Conservation (phyloP, 2,113 vertebrate species). For the Larimichthys crocea region DNA sequence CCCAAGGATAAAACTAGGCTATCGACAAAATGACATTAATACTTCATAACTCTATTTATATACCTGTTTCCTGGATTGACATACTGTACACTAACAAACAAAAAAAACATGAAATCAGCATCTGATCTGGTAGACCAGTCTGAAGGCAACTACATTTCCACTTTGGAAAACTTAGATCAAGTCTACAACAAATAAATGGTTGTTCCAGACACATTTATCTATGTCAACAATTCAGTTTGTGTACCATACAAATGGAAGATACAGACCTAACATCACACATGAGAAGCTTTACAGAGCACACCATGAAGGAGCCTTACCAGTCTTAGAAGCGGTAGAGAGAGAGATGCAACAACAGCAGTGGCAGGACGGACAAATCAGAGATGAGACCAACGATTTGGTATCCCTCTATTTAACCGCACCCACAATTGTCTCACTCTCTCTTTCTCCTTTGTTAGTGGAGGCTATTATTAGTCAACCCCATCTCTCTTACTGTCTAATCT, state of each 20-base stretch:
- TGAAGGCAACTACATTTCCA: not conserved
- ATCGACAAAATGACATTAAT: not conserved
- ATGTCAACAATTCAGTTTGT: not conserved
- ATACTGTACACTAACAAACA: too few relatives aligned
- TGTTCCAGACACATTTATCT: not conserved
- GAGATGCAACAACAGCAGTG: constrained; percentile 19
- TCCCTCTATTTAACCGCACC: constrained; percentile 77
- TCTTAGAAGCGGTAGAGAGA: constrained; percentile 29
- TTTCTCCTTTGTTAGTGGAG: constrained; percentile 72
- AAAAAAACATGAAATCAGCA: not conserved
- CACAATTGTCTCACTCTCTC: constrained; percentile 65
- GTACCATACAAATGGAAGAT: not conserved
- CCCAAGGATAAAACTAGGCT: not conserved
- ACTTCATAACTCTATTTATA: not conserved
- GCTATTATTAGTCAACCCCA: constrained; percentile 79
- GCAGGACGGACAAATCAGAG: constrained; percentile 41
- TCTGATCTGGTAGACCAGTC: not conserved
- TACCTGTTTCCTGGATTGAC: not conserved
- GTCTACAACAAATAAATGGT: not conserved
- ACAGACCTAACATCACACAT: not conserved
- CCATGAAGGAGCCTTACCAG: constrained; percentile 59
- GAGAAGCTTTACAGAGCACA: not conserved
- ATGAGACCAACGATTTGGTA: constrained; percentile 45
- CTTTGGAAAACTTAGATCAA: not conserved
- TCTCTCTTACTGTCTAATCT: constrained; percentile 55